phyloP scores from a whole-genome alignment of 2,888 invertebrate species.

The Sarcophaga caerulescens region DNA sequence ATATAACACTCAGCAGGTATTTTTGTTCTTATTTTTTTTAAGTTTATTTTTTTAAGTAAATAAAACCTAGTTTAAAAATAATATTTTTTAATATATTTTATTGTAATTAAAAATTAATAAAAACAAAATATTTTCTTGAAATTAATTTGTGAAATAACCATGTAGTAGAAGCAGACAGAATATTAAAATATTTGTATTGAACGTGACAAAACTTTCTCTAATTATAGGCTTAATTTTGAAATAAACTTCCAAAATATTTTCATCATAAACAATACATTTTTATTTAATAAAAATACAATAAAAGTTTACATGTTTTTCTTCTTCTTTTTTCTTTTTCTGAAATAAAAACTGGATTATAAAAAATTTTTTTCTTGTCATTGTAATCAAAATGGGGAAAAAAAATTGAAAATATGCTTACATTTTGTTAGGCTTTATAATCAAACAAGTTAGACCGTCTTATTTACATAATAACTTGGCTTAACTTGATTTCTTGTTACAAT shows the following conservation, averaged over 20 bases:
- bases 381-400: background rate
- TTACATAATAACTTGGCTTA: background rate
- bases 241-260: slow-evolving; percentile 9
- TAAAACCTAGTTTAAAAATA: too few relatives aligned
- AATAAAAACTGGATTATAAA: slow-evolving; percentile 39
- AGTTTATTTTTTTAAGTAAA: too few relatives aligned
- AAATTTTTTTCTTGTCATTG: slow-evolving; percentile 31
- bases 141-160: too few relatives aligned
- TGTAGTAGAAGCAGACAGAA: too few relatives aligned
- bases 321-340: background rate
- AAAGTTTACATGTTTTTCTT: background rate
- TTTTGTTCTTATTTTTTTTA: too few relatives aligned
- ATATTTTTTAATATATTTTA: too few relatives aligned
- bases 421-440: slow-evolving; percentile 24
- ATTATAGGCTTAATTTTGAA: slow-evolving; percentile 8
- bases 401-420: background rate
- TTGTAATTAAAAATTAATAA: too few relatives aligned
- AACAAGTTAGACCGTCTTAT: slow-evolving; percentile 41
- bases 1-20: too few relatives aligned
- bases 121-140: too few relatives aligned
- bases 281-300: slow-evolving; percentile 14
- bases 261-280: background rate
- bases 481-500: slow-evolving; percentile 12
- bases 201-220: slow-evolving; percentile 27
- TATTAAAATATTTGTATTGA: background rate